Conservation (phyloP, 2,888 invertebrate species). For the Gastrophysa polygoni region DNA sequence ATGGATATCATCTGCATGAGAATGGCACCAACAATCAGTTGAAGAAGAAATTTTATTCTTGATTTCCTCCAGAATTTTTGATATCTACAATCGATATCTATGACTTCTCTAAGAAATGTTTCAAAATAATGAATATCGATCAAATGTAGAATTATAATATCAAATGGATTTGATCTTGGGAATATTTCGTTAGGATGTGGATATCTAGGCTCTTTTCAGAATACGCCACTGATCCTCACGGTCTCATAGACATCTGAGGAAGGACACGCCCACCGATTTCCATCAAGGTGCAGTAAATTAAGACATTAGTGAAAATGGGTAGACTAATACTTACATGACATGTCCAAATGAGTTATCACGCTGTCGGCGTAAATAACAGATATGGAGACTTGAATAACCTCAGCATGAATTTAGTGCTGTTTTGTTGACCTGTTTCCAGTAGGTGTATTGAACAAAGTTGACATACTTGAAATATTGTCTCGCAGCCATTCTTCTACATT, state of each 20-base stretch:
- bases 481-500: no score
- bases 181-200: neutral
- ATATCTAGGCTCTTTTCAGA: neutral
- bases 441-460: neutral
- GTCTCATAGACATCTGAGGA: slow-evolving; percentile 11
- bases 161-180: no score
- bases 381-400: neutral
- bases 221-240: neutral
- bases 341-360: slow-evolving; percentile 19
- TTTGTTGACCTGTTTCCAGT: neutral
- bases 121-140: no score
- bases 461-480: no score
- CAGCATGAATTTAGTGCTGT: neutral
- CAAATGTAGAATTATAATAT: no score
- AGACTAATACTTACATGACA: slow-evolving; percentile 24
- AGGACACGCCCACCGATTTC: slow-evolving; percentile 17
- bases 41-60: no score
- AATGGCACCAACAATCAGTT: no score
- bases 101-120: no score
- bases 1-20: no score
- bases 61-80: no score
- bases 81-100: no score
- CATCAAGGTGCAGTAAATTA: slow-evolving; percentile 26
- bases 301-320: slow-evolving; percentile 20
- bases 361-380: slow-evolving; percentile 14